Evolutionary conservation across 2,888 invertebrate genomes (phyloP).

Genomic region (Lypha dubia): DNA sequence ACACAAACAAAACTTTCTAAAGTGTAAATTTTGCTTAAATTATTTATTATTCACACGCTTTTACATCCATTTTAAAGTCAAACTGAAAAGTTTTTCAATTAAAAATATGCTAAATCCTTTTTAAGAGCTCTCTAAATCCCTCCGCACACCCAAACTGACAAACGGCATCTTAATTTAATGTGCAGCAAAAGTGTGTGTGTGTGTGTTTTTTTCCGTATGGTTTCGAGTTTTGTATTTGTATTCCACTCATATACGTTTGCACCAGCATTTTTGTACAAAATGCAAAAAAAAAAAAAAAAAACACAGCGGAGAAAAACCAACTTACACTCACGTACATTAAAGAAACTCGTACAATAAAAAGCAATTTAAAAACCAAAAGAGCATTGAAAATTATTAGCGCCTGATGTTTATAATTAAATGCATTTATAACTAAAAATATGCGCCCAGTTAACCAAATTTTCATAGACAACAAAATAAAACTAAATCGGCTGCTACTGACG

Average conservation of each 20-base stretch:
- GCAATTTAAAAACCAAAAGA: slow-evolving; percentile 56
- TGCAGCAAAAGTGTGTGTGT: slow-evolving; percentile 3
- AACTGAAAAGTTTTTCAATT: slow-evolving; percentile 63
- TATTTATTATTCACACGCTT: slow-evolving; percentile 54
- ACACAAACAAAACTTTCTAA: slow-evolving; percentile 5
- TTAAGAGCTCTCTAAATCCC: background rate
- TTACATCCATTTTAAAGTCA: slow-evolving; percentile 43
- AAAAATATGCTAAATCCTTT: slow-evolving; percentile 45
- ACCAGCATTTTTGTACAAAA: slow-evolving; percentile 26
- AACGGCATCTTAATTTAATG: background rate
- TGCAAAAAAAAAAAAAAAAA: background rate
- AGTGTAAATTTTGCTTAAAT: slow-evolving; percentile 41
- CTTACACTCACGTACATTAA: slow-evolving; percentile 39
- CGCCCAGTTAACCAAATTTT: slow-evolving; percentile 1
- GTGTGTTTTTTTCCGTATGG: background rate
- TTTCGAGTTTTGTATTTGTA: background rate
- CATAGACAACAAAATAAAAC: background rate
- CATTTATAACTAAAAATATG: slow-evolving; percentile 45
- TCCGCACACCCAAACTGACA: background rate
- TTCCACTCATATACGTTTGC: background rate
- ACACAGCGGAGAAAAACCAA: background rate
- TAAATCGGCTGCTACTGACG: too few species aligned
- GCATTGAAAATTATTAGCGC: slow-evolving; percentile 59
- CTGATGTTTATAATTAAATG: slow-evolving; percentile 66
- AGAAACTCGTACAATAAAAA: slow-evolving; percentile 26